phyloP scores from a whole-genome alignment of 2,797 vertebrate species.

The Etheostoma perlongum region DNA sequence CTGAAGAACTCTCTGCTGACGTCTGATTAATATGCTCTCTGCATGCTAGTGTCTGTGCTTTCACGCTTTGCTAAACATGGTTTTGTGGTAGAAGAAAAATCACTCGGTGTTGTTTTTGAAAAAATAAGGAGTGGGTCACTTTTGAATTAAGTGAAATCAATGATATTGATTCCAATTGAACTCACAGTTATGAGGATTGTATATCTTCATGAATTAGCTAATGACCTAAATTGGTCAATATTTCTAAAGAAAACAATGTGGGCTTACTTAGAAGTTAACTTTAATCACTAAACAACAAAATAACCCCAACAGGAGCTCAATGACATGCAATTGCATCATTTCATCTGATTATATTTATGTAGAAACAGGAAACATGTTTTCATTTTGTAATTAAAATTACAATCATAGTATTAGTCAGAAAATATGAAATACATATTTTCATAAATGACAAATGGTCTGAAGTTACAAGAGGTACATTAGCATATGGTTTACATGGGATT shows the following conservation, averaged over 20 bases:
- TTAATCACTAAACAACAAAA: not conserved
- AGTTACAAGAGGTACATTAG: not conserved
- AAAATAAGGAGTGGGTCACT: too few relatives aligned
- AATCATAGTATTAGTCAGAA: not conserved
- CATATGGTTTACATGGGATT: not conserved
- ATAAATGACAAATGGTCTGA: not conserved
- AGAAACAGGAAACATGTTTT: not conserved
- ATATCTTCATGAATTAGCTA: not conserved
- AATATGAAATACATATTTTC: not conserved
- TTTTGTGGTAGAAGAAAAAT: not conserved
- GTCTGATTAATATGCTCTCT: constrained; percentile 7
- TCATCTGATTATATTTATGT: not conserved
- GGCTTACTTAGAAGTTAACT: not conserved
- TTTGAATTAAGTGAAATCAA: not conserved
- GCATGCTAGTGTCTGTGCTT: not conserved
- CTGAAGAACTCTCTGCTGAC: not conserved
- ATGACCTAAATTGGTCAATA: not conserved
- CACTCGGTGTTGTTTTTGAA: too few relatives aligned
- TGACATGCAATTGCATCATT: not conserved
- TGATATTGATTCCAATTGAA: not conserved
- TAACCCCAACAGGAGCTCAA: not conserved
- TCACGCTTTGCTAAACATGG: not conserved
- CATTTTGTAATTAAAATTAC: not conserved
- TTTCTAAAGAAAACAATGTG: not conserved
- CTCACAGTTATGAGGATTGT: not conserved